phyloP scores from a whole-genome alignment of 2,888 invertebrate genomes.

The Rhopalosiphum nymphaeae region DNA sequence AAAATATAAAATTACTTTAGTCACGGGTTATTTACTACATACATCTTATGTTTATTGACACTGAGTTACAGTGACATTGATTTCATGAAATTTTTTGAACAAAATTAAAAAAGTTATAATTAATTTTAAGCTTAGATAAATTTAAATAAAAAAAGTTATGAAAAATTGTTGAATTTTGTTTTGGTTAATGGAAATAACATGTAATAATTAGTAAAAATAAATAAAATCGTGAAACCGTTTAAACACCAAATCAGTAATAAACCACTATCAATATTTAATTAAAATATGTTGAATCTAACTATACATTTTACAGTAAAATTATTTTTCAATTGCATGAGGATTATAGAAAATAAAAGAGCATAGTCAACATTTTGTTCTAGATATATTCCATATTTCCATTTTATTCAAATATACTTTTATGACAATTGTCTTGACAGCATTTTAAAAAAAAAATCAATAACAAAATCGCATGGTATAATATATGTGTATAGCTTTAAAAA shows the following conservation, averaged over 20 bases:
- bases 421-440: neutral
- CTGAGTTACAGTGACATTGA: neutral
- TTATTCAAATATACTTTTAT: neutral
- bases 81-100: neutral
- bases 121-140: too few relatives aligned
- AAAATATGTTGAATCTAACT: neutral
- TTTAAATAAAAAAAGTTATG: neutral
- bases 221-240: neutral
- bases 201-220: neutral
- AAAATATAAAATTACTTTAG: neutral
- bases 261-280: neutral
- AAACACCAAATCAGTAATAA: neutral
- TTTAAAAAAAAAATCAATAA: neutral
- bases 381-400: neutral
- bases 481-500: neutral
- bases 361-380: neutral
- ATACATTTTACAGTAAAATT: neutral
- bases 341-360: neutral
- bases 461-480: neutral
- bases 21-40: neutral
- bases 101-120: neutral
- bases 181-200: neutral
- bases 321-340: neutral
- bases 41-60: neutral
- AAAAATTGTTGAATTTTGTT: neutral